Evolutionary conservation across 2,797 vertebrate genomes (phyloP), one percentile per base, ranked within the genome.

Genomic region (Paguma larvata): DNA sequence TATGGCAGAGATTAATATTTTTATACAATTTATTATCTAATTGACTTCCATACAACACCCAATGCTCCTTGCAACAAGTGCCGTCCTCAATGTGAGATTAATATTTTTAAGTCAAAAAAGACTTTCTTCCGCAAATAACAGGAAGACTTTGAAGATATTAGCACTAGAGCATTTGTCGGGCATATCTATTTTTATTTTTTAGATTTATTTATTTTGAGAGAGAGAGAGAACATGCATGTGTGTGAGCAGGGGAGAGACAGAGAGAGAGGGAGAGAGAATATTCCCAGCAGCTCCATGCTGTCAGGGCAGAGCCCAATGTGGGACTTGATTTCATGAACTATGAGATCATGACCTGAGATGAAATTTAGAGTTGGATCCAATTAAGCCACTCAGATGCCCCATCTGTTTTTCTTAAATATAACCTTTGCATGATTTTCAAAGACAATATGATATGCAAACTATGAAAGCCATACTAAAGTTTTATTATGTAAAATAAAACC

Each of bases 361-460:
- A 59, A 59, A 59, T 59, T 7, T 9, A 59, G 56, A 59, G 56
- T 59, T 59, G 21, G 21, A 23, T 23, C 21, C 56, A 59, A 59
- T 6, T 59, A 8, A 59, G 21, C 56, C 56, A 59, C 56, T 59
- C 56, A 59, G 8, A 21, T 59, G 56, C 56, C 21, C 21, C 21
- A 56, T 62, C 21, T 85, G 25, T 68, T 92, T 89, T 85, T 53
- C 25, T 96, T 78, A 93, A 89, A 41, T 65, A 93, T 68, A 21
- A 30, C 5, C 18, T 19, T 75, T 86, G 92, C 77, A 32, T 89
- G 38, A 95, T 85, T 91, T 96, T 95, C 73, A 95, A 79, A 80
- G 46, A 53, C 41, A 89, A 96, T 80, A 67, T 77, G 18, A 90
- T 85, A 65, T 91, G 5, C n/a, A 95, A 97, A 93, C 2, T 44